Base-by-base conservation (phyloP, 2,888 invertebrate species). In the Liopterus haemorrhoidalis region DNA sequence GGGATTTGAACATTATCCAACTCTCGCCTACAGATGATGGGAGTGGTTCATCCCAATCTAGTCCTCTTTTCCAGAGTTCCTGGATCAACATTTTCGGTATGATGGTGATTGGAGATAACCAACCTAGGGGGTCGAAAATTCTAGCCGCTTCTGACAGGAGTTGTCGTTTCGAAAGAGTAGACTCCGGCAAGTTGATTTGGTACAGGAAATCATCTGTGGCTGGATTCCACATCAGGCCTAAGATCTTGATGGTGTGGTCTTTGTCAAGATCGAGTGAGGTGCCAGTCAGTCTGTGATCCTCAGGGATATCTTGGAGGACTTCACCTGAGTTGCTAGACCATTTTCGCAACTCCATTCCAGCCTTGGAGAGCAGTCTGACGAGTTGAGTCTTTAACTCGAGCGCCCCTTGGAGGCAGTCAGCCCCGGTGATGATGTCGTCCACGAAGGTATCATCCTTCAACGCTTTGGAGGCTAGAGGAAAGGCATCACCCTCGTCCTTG, bases 61-160 rank as follows among this genome's bases (percentile, higher is more conserved):
- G 20, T 9, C 47, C 15, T 37, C 43, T 12, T 4, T 33, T 3
- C 43, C 51, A 51, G 9, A 51, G 31, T 18, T 46, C 54, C 44
- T 58, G 57, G 6, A 56, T 46, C 8, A 58, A n/a, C 9, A 54
- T 15, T 36, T 58, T 57, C 3, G 56, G 53, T 16, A 16, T 42
- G 3, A 58, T 28, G 5, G 50, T 36, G 1, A 49, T 22, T 8
- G 53, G 52, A 11, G 50, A 46, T 5, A 54, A 12, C 52, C 50
- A 52, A 14, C 54, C 54, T 3, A 54, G 31, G 8, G 55, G 54
- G 46, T 56, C 55, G 20, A 43, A 57, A 28, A 49, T 21, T 39
- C 36, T 50, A 12, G 52, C 51, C 1, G 48, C 40, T 8, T 53
- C 48, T 3, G 51, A 43, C 41, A 57, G 45, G 25, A 58, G 52